Base-by-base conservation (phyloP, 2,888 invertebrate genomes). In the Cataglyphis rosenhaueri region DNA sequence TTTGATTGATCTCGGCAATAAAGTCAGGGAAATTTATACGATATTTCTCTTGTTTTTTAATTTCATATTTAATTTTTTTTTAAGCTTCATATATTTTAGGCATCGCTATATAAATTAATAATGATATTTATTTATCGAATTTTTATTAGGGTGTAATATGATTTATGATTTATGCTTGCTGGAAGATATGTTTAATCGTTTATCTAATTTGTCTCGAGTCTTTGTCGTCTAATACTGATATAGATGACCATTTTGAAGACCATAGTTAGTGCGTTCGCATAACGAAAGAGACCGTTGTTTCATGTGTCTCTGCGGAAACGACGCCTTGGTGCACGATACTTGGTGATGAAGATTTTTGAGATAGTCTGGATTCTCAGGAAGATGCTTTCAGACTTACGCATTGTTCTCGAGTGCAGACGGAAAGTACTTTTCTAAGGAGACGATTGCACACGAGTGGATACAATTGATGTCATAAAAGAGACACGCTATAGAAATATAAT, bases 261-360 rank as follows among this genome's bases (percentile, higher is more conserved):
- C 25, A 25, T 41, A 35, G 5, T 61, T 44, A 21, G 32, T 18
- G 18, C 6, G 8, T 1, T 41, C 18, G 25, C 15, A 21, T 10
- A 15, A 48, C 18, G 10, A 29, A 68, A 81, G 52, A 73, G 25
- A 52, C 1, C 32, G 44, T 66, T 75, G 71, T 62, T 65, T 62
- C 38, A n/a, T 41, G 73, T 44, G 73, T 73, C 55, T 82, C 65
- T 59, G 64, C 73, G 81, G 66, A 82, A 86, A 81, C 68, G 57
- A 65, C 61, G 68, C 81, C 84, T 74, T 62, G 21, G 0, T 21
- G 32, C 38, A 70, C 29, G 70, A 68, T 87, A 78, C 84, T 87
- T 76, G 75, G 61, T 65, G 82, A 65, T 59, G 55, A 65, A 85
- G 85, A 86, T 82, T 88, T 85, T 88, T 75, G 85, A 88, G 88